Percentiles rank a stretch among this genome's conserved stretches.
phyloP scores from a whole-genome alignment of 2,888 invertebrate genomes.

The Idaea biselata region DNA sequence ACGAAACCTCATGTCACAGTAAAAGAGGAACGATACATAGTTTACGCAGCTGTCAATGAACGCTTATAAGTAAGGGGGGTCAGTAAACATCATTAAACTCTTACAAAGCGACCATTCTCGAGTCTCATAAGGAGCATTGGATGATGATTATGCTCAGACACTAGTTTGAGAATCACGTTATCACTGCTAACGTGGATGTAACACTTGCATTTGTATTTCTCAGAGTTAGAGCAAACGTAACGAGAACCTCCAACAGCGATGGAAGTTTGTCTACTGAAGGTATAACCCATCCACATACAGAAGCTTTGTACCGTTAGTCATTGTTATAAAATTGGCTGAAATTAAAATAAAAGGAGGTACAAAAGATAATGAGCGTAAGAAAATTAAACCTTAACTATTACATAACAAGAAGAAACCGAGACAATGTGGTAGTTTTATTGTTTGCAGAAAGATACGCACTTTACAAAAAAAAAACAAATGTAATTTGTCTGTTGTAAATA shows the following conservation, averaged over 20 bases:
- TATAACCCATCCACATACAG: background rate
- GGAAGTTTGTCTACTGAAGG: background rate
- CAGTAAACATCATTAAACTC: constrained; percentile 5
- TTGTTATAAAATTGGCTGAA: background rate
- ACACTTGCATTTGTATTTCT: constrained; percentile 33
- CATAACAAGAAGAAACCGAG: too few species aligned
- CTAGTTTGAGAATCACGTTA: constrained; percentile 21
- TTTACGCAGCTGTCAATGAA: too few species aligned
- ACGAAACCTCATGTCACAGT: too few species aligned
- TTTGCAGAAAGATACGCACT: too few species aligned
- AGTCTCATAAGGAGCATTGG: constrained; percentile 25
- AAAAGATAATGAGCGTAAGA: too few species aligned
- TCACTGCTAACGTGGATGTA: constrained; percentile 28
- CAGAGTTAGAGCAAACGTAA: background rate
- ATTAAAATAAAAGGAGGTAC: background rate
- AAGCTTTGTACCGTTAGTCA: background rate
- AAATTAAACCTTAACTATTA: too few species aligned
- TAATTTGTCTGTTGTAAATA: too few species aligned
- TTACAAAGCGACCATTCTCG: constrained; percentile 22
- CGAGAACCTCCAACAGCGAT: background rate
- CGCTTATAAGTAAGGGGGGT: too few species aligned
- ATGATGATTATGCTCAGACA: constrained; percentile 33
- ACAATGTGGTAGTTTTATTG: too few species aligned
- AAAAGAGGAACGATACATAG: too few species aligned
- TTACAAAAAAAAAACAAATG: too few species aligned